Conservation (phyloP, 2,113 vertebrate genomes). For the Enhydra lutris region DNA sequence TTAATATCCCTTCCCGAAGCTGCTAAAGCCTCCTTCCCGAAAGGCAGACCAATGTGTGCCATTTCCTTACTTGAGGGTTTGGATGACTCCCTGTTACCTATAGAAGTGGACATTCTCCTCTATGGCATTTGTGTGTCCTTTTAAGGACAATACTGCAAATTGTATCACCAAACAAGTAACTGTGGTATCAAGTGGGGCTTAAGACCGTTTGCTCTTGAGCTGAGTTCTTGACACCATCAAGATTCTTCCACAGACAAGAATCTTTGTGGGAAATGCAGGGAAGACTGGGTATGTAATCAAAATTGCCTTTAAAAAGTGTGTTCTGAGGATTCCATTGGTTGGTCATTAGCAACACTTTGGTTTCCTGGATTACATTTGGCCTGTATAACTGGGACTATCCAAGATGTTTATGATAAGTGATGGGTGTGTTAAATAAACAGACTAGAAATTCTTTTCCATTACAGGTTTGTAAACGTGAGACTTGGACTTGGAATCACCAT, state of each 20-base stretch:
- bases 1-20: background rate
- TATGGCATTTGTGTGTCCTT: background rate
- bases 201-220: background rate
- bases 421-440: conserved; percentile 37
- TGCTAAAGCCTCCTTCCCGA: background rate
- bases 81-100: background rate
- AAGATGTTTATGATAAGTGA: background rate
- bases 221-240: background rate
- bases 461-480: background rate
- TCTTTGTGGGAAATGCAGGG: background rate
- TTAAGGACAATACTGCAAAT: background rate
- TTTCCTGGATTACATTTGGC: conserved; percentile 25
- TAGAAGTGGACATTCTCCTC: background rate
- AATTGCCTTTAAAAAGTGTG: background rate
- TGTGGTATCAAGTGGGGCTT: background rate
- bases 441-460: conserved; percentile 3
- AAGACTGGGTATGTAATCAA: background rate
- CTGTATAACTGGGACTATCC: background rate
- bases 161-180: background rate
- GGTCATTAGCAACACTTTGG: conserved; percentile 15
- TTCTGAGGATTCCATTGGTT: conserved; percentile 20
- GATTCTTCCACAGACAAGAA: background rate
- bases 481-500: background rate
- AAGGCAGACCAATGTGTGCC: background rate
- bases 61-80: background rate